These are phyloP conservation scores for Ectemnius lituratus DNA, from an alignment of 2,888 invertebrate genomes.

Conservation along the genomic window DNA sequence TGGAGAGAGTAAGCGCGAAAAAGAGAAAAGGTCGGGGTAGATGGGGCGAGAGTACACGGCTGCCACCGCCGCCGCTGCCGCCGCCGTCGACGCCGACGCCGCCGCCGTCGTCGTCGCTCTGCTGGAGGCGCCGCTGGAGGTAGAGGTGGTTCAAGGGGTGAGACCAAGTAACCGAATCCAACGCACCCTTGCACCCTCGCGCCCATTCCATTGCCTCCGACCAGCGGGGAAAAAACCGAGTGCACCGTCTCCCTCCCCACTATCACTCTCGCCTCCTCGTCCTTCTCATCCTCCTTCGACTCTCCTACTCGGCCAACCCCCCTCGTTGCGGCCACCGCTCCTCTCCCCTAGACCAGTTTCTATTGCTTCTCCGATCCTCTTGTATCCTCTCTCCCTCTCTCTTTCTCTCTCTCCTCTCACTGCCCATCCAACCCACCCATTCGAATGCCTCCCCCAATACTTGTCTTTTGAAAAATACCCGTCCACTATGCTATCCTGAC, in stretches of 20 bases:
- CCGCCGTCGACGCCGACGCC: conserved; percentile 31
- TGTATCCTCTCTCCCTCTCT: not conserved
- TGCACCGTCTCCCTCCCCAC: conserved; percentile 63
- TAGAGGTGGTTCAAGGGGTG: conserved; percentile 65
- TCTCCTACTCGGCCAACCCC: conserved; percentile 40
- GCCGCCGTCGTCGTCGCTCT: conserved; percentile 25
- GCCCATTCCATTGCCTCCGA: conserved; percentile 53
- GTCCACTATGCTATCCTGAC: conserved; percentile 36
- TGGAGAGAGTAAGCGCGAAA: conserved; percentile 30
- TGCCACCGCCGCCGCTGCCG: conserved; percentile 40
- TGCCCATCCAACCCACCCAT: conserved; percentile 48
- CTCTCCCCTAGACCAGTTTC: conserved; percentile 8
- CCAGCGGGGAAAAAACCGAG: conserved; percentile 65
- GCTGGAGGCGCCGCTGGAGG: conserved; percentile 54
- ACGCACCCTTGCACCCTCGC: conserved; percentile 70
- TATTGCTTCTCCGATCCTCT: not conserved
- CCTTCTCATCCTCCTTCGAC: conserved; percentile 39
- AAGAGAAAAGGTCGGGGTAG: conserved; percentile 25
- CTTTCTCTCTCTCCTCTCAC: not conserved
- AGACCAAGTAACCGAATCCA: conserved; percentile 77
- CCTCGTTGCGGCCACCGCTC: not conserved
- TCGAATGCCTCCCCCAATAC: conserved; percentile 43
- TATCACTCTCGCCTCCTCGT: conserved; percentile 31
- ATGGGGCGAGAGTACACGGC: conserved; percentile 46
- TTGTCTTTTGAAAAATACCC: conserved; percentile 64